Conservation (phyloP, 2,797 vertebrate genomes). For the Bucorvus abyssinicus region DNA sequence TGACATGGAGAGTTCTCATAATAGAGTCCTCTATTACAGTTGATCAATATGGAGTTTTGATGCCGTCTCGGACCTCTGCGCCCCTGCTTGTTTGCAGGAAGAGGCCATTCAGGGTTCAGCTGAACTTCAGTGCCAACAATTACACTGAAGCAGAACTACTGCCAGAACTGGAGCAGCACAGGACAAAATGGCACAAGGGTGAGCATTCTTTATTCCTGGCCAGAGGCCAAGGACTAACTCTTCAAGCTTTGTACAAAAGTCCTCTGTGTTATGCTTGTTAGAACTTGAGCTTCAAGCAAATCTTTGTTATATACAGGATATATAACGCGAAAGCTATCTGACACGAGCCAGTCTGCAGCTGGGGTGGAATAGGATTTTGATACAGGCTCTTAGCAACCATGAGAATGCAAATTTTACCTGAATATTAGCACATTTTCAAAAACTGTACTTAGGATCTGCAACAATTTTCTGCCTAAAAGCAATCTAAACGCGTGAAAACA, state of each 20-base stretch:
- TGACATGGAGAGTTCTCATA: conserved; percentile 41
- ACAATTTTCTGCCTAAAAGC: conserved; percentile 30
- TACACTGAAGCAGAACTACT: conserved; percentile 49
- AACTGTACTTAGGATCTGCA: neutral
- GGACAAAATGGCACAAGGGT: conserved; percentile 69
- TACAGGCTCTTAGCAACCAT: neutral
- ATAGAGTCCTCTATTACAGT: conserved; percentile 59
- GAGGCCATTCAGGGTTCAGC: conserved; percentile 56
- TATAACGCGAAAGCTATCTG: neutral
- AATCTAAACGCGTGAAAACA: conserved; percentile 10
- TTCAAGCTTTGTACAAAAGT: conserved; percentile 57
- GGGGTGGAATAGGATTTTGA: conserved; percentile 6
- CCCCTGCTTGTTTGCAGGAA: conserved; percentile 59
- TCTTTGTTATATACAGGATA: conserved; percentile 22
- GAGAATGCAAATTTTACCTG: conserved; percentile 5
- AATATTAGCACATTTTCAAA: conserved; percentile 9
- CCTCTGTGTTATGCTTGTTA: conserved; percentile 53
- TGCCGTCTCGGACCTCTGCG: neutral
- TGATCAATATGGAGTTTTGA: conserved; percentile 62
- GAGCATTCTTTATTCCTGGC: conserved; percentile 68
- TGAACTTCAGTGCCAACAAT: conserved; percentile 59
- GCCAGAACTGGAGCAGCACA: conserved; percentile 54
- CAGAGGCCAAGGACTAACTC: conserved; percentile 60
- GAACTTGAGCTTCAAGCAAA: conserved; percentile 51
- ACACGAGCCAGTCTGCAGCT: neutral